phyloP scores from a whole-genome alignment of 2,888 invertebrate genomes.

The Acrobasis repandana region DNA sequence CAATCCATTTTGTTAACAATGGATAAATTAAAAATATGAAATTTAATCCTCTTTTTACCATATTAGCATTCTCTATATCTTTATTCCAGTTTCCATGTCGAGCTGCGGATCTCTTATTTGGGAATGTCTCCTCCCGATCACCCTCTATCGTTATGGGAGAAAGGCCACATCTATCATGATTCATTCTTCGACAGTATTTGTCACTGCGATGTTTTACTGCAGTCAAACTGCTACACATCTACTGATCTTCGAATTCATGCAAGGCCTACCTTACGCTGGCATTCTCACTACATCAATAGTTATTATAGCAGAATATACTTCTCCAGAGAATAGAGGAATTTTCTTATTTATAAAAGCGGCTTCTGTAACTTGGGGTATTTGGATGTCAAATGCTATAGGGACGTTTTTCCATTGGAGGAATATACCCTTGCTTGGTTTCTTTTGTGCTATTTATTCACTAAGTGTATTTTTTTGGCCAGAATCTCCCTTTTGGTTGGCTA shows the following conservation, averaged over 20 bases:
- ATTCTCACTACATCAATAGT: slow-evolving; percentile 26
- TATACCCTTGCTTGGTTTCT: slow-evolving; percentile 27
- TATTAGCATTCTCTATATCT: slow-evolving; percentile 15
- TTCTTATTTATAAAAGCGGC: slow-evolving; percentile 27
- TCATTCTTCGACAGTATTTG: slow-evolving; percentile 22
- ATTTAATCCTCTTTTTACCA: neutral
- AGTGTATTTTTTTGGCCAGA: slow-evolving; percentile 30
- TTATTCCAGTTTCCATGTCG: slow-evolving; percentile 34
- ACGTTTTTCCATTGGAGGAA: slow-evolving; percentile 35
- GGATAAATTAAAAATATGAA: too few species aligned
- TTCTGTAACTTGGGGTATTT: slow-evolving; percentile 23
- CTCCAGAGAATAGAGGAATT: slow-evolving; percentile 26
- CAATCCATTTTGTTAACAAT: neutral
- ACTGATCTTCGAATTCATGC: slow-evolving; percentile 29
- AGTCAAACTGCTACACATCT: slow-evolving; percentile 29
- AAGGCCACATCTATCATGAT: slow-evolving; percentile 29
- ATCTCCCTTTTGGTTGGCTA: slow-evolving; percentile 34
- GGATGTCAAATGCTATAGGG: slow-evolving; percentile 33
- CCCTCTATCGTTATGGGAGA: slow-evolving; percentile 26
- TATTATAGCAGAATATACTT: slow-evolving; percentile 27
- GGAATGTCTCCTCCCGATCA: slow-evolving; percentile 29
- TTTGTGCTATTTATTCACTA: slow-evolving; percentile 28
- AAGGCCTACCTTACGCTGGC: slow-evolving; percentile 26
- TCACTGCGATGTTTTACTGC: slow-evolving; percentile 33
- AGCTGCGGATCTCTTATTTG: slow-evolving; percentile 31